These are phyloP conservation scores for Tragelaphus scriptus DNA, from an alignment of 2,113 vertebrate genomes.

Conservation along the genomic window DNA sequence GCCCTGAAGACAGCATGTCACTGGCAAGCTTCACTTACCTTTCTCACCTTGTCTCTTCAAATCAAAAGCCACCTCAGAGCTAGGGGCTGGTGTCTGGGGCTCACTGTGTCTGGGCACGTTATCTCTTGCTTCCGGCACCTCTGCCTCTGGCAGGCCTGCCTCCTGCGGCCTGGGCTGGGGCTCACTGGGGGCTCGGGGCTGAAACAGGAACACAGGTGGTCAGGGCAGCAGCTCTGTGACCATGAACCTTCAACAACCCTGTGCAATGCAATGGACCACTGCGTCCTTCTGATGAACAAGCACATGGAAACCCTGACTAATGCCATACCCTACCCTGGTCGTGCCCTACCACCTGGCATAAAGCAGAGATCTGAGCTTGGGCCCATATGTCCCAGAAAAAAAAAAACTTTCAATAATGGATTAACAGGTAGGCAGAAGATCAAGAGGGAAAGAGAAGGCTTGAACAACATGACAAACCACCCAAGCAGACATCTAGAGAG, in stretches of 20 bases:
- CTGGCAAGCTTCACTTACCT: slow-evolving; percentile 49
- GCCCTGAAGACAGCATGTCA: not conserved
- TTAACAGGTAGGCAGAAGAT: not conserved
- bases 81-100: slow-evolving; percentile 29
- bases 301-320: not conserved
- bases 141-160: not conserved
- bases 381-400: not conserved
- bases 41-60: slow-evolving; percentile 41
- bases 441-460: not conserved
- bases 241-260: not conserved
- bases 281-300: not conserved
- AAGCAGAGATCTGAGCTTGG: not conserved
- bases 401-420: not conserved
- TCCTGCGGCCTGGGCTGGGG: slow-evolving; percentile 18
- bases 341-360: fast-evolving
- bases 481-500: fast-evolving
- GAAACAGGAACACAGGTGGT: slow-evolving; percentile 4
- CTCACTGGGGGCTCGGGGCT: not conserved
- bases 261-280: fast-evolving
- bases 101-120: not conserved
- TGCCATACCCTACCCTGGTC: fast-evolving
- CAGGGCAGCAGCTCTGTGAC: not conserved
- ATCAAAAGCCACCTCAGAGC: not conserved
- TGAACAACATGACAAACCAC: not conserved
- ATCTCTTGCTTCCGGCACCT: not conserved